Conservation (phyloP, 2,797 vertebrate species). For the Myotis planiceps region DNA sequence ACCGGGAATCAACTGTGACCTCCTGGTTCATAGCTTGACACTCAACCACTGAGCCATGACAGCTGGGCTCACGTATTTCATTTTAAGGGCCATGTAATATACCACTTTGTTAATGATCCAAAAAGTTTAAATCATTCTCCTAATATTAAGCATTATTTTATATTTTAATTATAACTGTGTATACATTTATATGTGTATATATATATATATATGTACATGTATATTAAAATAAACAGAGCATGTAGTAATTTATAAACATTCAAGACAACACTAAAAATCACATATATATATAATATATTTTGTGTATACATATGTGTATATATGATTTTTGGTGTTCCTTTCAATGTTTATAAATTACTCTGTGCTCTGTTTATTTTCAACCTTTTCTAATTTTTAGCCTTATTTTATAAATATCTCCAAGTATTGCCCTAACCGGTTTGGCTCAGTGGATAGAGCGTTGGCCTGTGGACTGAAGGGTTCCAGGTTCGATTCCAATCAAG, state of each 20-base stretch:
- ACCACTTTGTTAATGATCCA: background rate
- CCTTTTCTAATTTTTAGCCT: background rate
- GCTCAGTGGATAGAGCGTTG: too few relatives aligned
- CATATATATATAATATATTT: background rate
- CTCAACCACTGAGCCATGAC: too few relatives aligned
- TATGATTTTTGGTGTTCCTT: background rate
- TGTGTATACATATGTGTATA: background rate
- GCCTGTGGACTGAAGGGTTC: too few relatives aligned
- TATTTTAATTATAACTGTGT: background rate
- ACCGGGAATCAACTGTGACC: too few relatives aligned
- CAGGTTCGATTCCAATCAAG: too few relatives aligned
- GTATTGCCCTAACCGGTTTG: background rate
- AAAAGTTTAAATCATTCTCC: background rate
- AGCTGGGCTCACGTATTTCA: background rate
- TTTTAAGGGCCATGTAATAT: background rate
- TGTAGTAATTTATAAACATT: background rate
- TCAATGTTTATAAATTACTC: conserved; percentile 3
- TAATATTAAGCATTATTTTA: background rate
- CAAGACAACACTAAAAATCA: background rate
- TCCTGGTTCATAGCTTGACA: too few relatives aligned
- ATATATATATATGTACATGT: background rate
- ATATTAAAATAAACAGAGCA: background rate
- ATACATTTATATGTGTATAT: background rate
- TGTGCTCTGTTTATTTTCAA: background rate
- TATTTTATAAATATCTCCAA: background rate